A percentile compares a stretch with the other conserved stretches of the same genome.
phyloP scores from a whole-genome alignment of 2,113 vertebrate genomes.

The Gnathonemus echidnorhynchus region DNA sequence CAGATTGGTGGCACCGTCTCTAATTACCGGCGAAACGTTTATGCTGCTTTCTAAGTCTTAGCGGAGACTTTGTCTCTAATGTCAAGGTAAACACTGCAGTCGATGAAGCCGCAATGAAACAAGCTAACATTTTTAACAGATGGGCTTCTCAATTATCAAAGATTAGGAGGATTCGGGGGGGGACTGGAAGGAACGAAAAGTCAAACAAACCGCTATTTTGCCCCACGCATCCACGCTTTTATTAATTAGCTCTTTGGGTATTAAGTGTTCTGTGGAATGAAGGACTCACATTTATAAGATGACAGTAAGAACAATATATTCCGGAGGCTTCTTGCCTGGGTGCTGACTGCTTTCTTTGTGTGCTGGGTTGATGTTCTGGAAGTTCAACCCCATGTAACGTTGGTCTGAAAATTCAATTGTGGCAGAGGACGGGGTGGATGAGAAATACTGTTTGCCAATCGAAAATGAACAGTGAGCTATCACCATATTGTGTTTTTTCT shows the following conservation, averaged over 20 bases:
- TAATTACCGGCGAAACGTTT: background rate
- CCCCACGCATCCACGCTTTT: background rate
- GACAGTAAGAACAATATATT: background rate
- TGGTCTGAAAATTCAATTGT: background rate
- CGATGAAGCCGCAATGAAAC: background rate
- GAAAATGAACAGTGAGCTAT: slow-evolving; percentile 10
- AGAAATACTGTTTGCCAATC: background rate
- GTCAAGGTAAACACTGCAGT: background rate
- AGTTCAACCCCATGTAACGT: background rate
- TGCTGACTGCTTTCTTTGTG: background rate
- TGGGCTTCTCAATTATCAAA: slow-evolving; percentile 7
- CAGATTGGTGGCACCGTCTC: background rate
- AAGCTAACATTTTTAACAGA: slow-evolving; percentile 18
- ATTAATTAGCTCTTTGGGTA: background rate
- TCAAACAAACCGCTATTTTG: slow-evolving; percentile 3
- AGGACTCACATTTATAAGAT: background rate
- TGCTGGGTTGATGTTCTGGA: background rate
- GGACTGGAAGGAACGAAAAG: background rate
- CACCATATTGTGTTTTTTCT: slow-evolving; percentile 4
- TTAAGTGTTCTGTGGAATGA: background rate
- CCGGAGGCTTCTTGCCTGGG: background rate
- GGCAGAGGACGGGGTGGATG: background rate
- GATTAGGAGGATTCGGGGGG: background rate
- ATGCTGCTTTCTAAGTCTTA: background rate
- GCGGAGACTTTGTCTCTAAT: slow-evolving; percentile 4